These are phyloP conservation scores for Cheiracanthium punctorium DNA, from an alignment of 2,888 invertebrate genomes.

Conservation along the genomic window DNA sequence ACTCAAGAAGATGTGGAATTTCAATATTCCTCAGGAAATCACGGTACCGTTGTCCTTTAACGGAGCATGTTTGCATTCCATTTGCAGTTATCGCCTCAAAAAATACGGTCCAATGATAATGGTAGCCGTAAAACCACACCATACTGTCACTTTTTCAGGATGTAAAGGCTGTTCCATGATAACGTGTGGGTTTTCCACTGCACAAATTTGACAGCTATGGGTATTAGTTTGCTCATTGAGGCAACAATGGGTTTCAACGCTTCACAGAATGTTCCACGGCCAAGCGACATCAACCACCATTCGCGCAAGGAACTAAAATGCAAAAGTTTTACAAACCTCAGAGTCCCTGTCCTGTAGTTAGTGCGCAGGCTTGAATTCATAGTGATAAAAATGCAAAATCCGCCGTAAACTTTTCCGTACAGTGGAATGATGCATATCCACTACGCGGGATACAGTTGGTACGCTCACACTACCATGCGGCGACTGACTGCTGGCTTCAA, in stretches of 20 bases:
- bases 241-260: neutral
- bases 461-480: too few relatives aligned
- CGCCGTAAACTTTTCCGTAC: too few relatives aligned
- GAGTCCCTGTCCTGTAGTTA: slow-evolving; percentile 9
- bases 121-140: too few relatives aligned
- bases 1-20: neutral
- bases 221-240: slow-evolving; percentile 17
- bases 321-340: neutral
- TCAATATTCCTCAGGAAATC: too few relatives aligned
- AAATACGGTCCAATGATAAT: too few relatives aligned
- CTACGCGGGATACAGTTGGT: too few relatives aligned
- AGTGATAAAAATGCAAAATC: slow-evolving; percentile 9
- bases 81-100: neutral
- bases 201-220: too few relatives aligned
- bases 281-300: too few relatives aligned
- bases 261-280: too few relatives aligned
- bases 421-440: too few relatives aligned
- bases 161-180: slow-evolving; percentile 27
- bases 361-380: slow-evolving; percentile 21
- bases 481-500: too few relatives aligned
- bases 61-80: neutral
- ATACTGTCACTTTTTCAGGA: too few relatives aligned
- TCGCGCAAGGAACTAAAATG: slow-evolving; percentile 17
- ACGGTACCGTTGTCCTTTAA: slow-evolving; percentile 8
- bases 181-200: neutral